Evolutionary conservation across 2,888 invertebrate species (phyloP).

Genomic region (Cosmia pyralina): DNA sequence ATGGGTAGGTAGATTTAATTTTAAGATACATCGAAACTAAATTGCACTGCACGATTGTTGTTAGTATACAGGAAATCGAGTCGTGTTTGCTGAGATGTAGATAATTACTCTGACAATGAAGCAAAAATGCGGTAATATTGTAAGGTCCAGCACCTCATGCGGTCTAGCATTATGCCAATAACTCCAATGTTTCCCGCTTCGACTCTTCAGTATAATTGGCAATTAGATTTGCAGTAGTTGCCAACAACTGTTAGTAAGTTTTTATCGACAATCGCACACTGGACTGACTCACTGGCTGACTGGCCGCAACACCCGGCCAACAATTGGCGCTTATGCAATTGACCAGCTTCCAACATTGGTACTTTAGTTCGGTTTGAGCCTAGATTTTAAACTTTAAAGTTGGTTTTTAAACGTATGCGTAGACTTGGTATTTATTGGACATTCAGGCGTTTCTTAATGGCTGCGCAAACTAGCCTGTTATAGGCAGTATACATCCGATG

Average conservation of each 20-base stretch:
- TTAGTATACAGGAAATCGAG: slow-evolving; percentile 58
- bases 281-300: slow-evolving; percentile 75
- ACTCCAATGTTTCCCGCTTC: slow-evolving; percentile 42
- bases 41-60: slow-evolving; percentile 54
- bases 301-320: slow-evolving; percentile 71
- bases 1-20: slow-evolving; percentile 54
- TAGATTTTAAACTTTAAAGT: slow-evolving; percentile 46
- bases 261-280: slow-evolving; percentile 76
- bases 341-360: slow-evolving; percentile 76
- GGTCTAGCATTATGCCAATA: slow-evolving; percentile 16
- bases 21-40: slow-evolving; percentile 51
- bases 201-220: slow-evolving; percentile 73
- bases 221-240: slow-evolving; percentile 79
- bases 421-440: neutral
- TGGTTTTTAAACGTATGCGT: slow-evolving; percentile 9
- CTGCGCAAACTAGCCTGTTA: neutral
- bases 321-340: slow-evolving; percentile 85
- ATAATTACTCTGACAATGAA: slow-evolving; percentile 61
- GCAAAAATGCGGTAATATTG: slow-evolving; percentile 40
- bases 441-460: slow-evolving; percentile 3
- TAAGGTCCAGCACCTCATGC: slow-evolving; percentile 38
- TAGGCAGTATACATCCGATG: neutral
- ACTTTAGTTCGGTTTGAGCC: slow-evolving; percentile 48
- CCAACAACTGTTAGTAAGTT: slow-evolving; percentile 76
- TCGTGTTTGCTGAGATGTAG: slow-evolving; percentile 44